Percentiles rank a stretch among this genome's conserved stretches.
phyloP scores from a whole-genome alignment of 1,140 invertebrate species.

The Eumaeus atala region DNA sequence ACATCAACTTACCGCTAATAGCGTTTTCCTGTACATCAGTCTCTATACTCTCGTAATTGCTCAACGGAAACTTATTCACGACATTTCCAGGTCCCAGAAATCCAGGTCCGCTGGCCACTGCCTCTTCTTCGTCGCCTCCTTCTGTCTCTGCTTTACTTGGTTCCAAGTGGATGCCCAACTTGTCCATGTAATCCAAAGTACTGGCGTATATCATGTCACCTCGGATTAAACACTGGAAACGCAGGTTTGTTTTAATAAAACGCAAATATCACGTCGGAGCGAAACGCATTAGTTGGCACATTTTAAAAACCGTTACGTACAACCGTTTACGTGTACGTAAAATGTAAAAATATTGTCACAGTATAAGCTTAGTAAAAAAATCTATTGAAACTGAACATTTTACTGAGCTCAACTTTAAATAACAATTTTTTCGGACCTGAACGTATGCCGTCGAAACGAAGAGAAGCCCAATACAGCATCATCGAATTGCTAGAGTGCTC shows the following conservation, averaged over 20 bases:
- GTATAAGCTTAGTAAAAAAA: too few relatives aligned
- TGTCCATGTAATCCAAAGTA: constrained; percentile 60
- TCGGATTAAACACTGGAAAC: constrained; percentile 47
- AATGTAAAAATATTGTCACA: too few relatives aligned
- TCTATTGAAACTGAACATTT: too few relatives aligned
- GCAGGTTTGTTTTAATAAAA: not conserved
- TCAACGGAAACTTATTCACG: constrained; percentile 52
- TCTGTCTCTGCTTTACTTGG: constrained; percentile 39
- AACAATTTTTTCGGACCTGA: too few relatives aligned
- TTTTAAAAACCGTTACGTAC: too few relatives aligned
- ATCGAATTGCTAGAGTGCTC: too few relatives aligned
- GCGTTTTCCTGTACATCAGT: constrained; percentile 51
- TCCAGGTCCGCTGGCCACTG: constrained; percentile 42
- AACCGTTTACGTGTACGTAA: too few relatives aligned
- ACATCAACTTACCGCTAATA: constrained; percentile 37
- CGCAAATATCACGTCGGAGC: too few relatives aligned
- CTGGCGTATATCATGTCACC: constrained; percentile 68
- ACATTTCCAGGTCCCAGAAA: constrained; percentile 48
- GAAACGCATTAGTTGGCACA: too few relatives aligned
- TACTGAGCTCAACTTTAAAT: too few relatives aligned
- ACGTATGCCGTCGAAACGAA: too few relatives aligned
- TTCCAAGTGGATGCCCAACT: constrained; percentile 57
- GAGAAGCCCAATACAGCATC: too few relatives aligned
- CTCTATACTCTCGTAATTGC: constrained; percentile 58
- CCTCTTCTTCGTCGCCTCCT: constrained; percentile 56